Evolutionary conservation across 2,888 invertebrate species (phyloP).

Genomic region (Crioceris asparagi): DNA sequence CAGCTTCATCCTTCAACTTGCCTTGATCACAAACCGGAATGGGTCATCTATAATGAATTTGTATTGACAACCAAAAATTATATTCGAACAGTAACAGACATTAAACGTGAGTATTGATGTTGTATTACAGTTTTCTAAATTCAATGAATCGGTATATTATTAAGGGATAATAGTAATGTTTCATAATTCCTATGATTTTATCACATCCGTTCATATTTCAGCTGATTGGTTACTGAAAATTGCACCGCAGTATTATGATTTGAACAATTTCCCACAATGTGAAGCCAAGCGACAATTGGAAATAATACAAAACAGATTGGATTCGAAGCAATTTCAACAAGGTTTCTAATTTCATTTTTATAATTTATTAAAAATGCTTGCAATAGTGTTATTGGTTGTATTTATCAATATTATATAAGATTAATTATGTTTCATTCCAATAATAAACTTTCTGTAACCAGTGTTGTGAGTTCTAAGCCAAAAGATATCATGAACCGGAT

Average conservation of each 20-base stretch:
- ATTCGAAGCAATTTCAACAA: conserved; percentile 79
- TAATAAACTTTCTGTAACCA: no score
- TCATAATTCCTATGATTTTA: background rate
- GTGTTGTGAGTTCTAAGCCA: no score
- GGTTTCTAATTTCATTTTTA: conserved; percentile 55
- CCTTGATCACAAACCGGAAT: conserved; percentile 98
- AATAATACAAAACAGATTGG: conserved; percentile 73
- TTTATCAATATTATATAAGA: no score
- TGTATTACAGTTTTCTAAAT: background rate
- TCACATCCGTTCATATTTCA: conserved; percentile 50
- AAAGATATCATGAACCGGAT: no score
- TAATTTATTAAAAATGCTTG: conserved; percentile 5
- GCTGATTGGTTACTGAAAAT: conserved; percentile 92
- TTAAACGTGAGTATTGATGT: conserved; percentile 72
- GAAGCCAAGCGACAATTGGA: conserved; percentile 92
- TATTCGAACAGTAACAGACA: conserved; percentile 96
- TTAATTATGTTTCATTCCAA: no score
- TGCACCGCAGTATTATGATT: conserved; percentile 97
- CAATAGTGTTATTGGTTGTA: background rate
- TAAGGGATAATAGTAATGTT: conserved; percentile 2
- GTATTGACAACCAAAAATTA: conserved; percentile 99
- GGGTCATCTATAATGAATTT: conserved; percentile 99
- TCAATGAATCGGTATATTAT: background rate
- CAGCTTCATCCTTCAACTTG: conserved; percentile 98
- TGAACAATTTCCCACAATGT: conserved; percentile 95